A percentile compares a stretch with the other conserved stretches of the same genome.
These are phyloP conservation scores for Dexiosoma caninum DNA, from an alignment of 2,888 invertebrate genomes.

Conservation along the genomic window DNA sequence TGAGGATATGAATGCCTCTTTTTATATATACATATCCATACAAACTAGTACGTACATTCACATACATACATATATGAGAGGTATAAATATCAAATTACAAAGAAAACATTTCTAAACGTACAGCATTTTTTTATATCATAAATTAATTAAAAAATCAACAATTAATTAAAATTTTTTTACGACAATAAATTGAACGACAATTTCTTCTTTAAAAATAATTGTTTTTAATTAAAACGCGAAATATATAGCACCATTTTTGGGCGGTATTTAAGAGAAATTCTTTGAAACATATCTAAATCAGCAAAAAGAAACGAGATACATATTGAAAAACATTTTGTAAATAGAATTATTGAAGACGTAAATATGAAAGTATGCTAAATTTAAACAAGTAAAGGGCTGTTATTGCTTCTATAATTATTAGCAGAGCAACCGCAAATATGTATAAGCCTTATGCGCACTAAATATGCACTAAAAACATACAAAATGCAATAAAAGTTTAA, in stretches of 20 bases:
- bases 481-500: too few relatives aligned
- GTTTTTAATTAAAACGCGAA: constrained; percentile 47
- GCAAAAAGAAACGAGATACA: constrained; percentile 31
- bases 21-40: too few relatives aligned
- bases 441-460: too few relatives aligned
- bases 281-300: constrained; percentile 46
- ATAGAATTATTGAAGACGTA: constrained; percentile 13
- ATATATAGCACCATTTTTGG: constrained; percentile 48
- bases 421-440: too few relatives aligned
- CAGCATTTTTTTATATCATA: constrained; percentile 3
- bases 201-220: constrained; percentile 59
- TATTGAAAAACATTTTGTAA: constrained; percentile 1
- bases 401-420: not conserved
- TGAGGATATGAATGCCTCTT: too few relatives aligned
- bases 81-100: too few relatives aligned
- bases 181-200: constrained; percentile 56
- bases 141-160: constrained; percentile 18
- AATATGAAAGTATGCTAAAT: not conserved
- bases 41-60: too few relatives aligned
- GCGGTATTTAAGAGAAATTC: constrained; percentile 50
- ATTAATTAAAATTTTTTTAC: not conserved
- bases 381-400: not conserved
- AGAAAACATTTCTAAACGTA: not conserved
- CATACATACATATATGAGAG: too few relatives aligned
- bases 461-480: too few relatives aligned